Base-by-base conservation (phyloP, 2,888 invertebrate genomes). In the Craniophora ligustri region DNA sequence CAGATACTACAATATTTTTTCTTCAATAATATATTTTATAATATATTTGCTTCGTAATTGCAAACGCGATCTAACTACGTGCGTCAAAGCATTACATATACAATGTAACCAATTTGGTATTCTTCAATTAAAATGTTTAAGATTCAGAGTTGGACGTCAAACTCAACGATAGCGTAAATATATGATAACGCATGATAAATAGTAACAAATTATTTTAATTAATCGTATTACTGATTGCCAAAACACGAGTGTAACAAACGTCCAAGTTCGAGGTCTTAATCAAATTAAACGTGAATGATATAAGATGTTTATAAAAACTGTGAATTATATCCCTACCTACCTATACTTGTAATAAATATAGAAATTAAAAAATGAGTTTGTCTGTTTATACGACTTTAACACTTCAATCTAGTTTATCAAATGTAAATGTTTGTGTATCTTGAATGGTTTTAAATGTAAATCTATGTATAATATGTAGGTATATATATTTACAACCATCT, bases 61-160 rank as follows among this genome's bases (percentile, higher is more conserved):
- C n/a, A n/a, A n/a, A 5, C 26, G 15, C 15, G 1, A 7, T 41
- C 21, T 14, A 38, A 7, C 54, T 48, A 30, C 23, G 26, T 8
- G n/a, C 26, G 30, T 8, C n/a, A 26, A 38, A 26, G 18, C 15
- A 40, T 34, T 45, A 18, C 35, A 14, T 36, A 26, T 16, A 0
- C 23, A 64, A 50, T 59, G 58, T 49, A 41, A 56, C 49, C 7
- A 50, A 67, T 59, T 61, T 36, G 65, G 42, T 49, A 49, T 58
- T 46, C 46, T 15, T 18, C 44, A 42, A 57, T 53, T 61, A 48
- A 53, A 54, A 58, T 47, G 30, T 13, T 42, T 30, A 28, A 50
- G 46, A 57, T 62, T 62, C n/a, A n/a, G n/a, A n/a, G n/a, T n/a
- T n/a, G n/a, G n/a, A 65, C 50, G 74, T 70, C 58, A 61, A 57